Evolutionary conservation across 1,140 invertebrate genomes (phyloP), one percentile per base, ranked within the genome.

Genomic region (Drosophila parabipectinata): DNA sequence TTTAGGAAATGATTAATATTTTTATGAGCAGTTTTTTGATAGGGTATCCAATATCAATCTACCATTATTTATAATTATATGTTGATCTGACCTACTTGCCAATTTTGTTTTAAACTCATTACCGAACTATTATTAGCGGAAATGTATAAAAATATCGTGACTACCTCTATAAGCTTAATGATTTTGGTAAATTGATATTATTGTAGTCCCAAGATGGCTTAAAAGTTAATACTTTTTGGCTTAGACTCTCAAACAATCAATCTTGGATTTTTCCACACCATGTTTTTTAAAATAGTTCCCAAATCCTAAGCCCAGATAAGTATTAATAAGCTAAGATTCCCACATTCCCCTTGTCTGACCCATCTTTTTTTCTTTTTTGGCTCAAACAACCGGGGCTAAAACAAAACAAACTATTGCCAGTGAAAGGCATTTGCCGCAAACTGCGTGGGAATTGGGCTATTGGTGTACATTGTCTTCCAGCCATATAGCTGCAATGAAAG

Each of bases 401-500:
- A 61, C 32, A 59, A 62, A 69, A 73, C 34, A 34, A 62, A 37
- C 68, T 72, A 50, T 48, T 57, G 51, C 44, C 60, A 76, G 80
- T 85, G 80, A 84, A 84, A 84, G 81, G 81, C 73, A 73, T 68
- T 37, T 50, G 60, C 45, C 34, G 48, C 57, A 54, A 73, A 68
- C 71, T 67, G 72, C 64, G 77, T 84, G 81, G 82, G 81, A 84
- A 84, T 59, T 77, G 60, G 67, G 73, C 77, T 85, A 66, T 84
- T 68, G 77, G 74, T 60, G 56, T 37, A 57, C 72, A 62, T 79
- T 73, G 56, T 72, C 47, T 72, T 34, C 15, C 44, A 18, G 14
- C 26, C 41, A 14, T 18, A 44, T 37, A 18, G 34, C 66, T 72
- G 54, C 66, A 72, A 72, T 59, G 54, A 72, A 72, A 73, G 54